phyloP scores from a whole-genome alignment of 1,140 invertebrate species.

The Globodera rostochiensis region DNA sequence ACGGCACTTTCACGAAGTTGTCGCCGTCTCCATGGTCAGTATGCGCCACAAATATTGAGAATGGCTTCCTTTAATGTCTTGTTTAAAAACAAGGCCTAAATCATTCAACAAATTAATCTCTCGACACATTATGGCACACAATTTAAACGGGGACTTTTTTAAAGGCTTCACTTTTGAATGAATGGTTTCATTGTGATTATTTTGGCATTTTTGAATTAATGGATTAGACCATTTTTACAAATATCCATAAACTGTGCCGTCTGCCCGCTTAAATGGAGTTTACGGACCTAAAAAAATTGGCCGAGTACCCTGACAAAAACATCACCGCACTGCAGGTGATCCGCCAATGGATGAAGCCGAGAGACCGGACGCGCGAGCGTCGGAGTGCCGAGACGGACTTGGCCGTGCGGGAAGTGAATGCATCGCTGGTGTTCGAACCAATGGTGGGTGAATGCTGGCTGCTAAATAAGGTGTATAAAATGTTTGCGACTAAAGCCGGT shows the following conservation, averaged over 20 bases:
- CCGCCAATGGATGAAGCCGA: slow-evolving; percentile 34
- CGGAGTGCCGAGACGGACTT: slow-evolving; percentile 9
- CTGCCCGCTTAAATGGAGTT: background rate
- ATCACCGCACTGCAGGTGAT: slow-evolving; percentile 26
- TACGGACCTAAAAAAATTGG: background rate
- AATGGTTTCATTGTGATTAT: slow-evolving; percentile 3
- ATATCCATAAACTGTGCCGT: background rate
- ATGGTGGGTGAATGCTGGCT: slow-evolving; percentile 17
- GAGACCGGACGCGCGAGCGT: background rate
- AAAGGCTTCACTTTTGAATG: slow-evolving; percentile 8
- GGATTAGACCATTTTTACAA: slow-evolving; percentile 13
- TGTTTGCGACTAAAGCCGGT: slow-evolving; percentile 3
- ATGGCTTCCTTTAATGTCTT: background rate
- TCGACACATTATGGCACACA: too few relatives aligned
- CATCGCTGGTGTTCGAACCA: slow-evolving; percentile 49
- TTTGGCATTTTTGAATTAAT: background rate
- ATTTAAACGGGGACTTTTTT: too few relatives aligned
- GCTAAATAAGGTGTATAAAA: background rate
- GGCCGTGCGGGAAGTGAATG: slow-evolving; percentile 31
- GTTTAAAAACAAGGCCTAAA: slow-evolving; percentile 9
- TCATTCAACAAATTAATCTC: too few relatives aligned
- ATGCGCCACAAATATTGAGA: background rate
- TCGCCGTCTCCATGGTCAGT: slow-evolving; percentile 40
- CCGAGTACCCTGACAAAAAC: background rate
- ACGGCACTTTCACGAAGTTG: slow-evolving; percentile 28